Evolutionary conservation across 2,888 invertebrate genomes (phyloP), one percentile per base, ranked within the genome.

Genomic region (Synanthedon formicaeformis): DNA sequence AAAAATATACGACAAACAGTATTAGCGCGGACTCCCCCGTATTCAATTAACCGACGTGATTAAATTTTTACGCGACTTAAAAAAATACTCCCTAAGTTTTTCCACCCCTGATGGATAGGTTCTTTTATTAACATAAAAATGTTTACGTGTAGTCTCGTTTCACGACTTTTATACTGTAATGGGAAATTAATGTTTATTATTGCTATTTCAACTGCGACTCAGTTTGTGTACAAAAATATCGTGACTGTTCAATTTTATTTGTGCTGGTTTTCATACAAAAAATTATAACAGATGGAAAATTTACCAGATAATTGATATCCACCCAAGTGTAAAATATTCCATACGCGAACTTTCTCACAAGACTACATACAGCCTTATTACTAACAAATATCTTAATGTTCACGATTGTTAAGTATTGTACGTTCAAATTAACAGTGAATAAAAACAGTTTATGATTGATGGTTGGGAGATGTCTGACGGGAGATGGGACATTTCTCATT

Each of bases 61-160:
- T 67, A 76, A 73, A 73, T 67, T 74, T 76, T 78, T 73, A 78
- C 67, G 71, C 62, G 67, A 71, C 73, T 76, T 75, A 66, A 73
- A 75, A 74, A 75, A 67, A 71, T 69, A 71, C 61, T 62, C 34
- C 34, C 60, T 55, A 64, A 61, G 59, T 63, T 59, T 13, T 61
- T 62, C 58, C 60, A 59, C 58, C 51, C 56, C 53, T 55, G 14
- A 49, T 11, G 16, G 49, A 16, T 16, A 49, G 49, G 49, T 49
- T 16, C 49, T 16, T 69, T 69, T 67, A 68, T 67, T 65, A 66
- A 59, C 67, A 69, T 69, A 68, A 71, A 72, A 64, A 69, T 68
- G 61, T 67, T 69, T 63, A 63, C 60, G 60, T 23, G 18, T 58
- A 60, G 62, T 62, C 60, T 62, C 63, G 66, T 71, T 74, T 71